Evolutionary conservation across 2,797 vertebrate species (phyloP).

Genomic region (Heteromormyrus szaboi): DNA sequence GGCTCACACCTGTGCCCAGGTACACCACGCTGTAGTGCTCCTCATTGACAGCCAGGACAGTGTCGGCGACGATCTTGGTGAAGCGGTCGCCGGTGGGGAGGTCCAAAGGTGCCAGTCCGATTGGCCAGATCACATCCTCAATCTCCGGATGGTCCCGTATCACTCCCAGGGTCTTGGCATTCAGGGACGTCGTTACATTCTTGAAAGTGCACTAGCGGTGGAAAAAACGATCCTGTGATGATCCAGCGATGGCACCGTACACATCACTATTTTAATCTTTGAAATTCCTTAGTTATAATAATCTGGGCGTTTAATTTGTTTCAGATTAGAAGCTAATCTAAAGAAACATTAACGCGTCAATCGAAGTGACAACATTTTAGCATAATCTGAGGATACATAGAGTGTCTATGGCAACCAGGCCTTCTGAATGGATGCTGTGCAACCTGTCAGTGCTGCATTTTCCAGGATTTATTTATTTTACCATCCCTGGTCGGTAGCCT

Average conservation of each 20-base stretch:
- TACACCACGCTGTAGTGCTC: slow-evolving; percentile 70
- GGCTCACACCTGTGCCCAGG: slow-evolving; percentile 66
- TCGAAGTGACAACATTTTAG: neutral
- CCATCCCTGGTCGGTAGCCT: slow-evolving; percentile 60
- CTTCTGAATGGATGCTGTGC: neutral
- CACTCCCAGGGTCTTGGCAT: slow-evolving; percentile 58
- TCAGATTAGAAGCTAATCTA: neutral
- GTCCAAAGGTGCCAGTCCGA: slow-evolving; percentile 63
- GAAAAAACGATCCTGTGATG: neutral
- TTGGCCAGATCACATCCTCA: slow-evolving; percentile 62
- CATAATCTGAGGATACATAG: neutral
- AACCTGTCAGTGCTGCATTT: neutral
- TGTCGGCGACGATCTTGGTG: slow-evolving; percentile 64
- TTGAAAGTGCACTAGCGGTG: slow-evolving; percentile 56
- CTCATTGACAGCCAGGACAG: slow-evolving; percentile 62
- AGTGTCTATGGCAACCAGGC: neutral
- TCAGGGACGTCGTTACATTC: slow-evolving; percentile 46
- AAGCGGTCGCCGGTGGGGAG: slow-evolving; percentile 68
- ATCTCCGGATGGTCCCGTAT: slow-evolving; percentile 71
- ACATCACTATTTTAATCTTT: neutral
- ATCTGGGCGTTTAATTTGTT: neutral
- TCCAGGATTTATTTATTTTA: slow-evolving; percentile 29
- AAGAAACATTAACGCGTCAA: neutral
- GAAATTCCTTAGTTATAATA: neutral
- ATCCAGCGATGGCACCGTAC: neutral